These are phyloP conservation scores for Penelope pileata DNA, from an alignment of 2,113 vertebrate genomes.

Conservation along the genomic window DNA sequence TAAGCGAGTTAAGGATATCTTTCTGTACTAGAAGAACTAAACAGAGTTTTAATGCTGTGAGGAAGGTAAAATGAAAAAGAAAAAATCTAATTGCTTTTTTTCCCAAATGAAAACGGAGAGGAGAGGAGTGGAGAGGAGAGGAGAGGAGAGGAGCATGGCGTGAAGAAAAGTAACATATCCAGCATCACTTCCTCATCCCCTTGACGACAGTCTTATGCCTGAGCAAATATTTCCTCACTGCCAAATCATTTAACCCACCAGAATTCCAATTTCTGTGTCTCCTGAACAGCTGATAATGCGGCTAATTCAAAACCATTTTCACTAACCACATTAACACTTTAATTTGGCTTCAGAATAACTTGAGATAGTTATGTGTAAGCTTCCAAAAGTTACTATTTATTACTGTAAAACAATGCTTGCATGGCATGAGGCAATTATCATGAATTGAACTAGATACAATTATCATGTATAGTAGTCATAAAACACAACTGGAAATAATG, in stretches of 20 bases:
- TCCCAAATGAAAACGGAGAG: neutral
- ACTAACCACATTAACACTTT: neutral
- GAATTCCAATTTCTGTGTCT: neutral
- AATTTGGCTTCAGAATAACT: slow-evolving; percentile 4
- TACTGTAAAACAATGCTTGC: neutral
- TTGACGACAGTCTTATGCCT: neutral
- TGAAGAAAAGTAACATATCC: neutral
- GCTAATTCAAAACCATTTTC: neutral
- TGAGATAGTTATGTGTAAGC: neutral
- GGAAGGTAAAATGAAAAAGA: neutral
- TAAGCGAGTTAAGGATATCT: neutral
- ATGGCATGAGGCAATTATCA: neutral
- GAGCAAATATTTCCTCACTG: neutral
- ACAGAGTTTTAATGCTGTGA: neutral
- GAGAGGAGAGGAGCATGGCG: neutral
- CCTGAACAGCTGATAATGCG: neutral
- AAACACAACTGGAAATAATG: neutral
- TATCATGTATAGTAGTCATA: neutral
- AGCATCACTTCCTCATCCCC: neutral
- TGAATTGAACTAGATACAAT: neutral
- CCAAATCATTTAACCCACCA: neutral
- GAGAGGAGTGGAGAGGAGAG: neutral
- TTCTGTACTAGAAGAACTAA: neutral
- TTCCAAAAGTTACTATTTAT: neutral
- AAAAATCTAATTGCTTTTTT: neutral